Evolutionary conservation across 2,797 vertebrate species (phyloP), one percentile per base, ranked within the genome.

Genomic region (Podarcis lilfordi): DNA sequence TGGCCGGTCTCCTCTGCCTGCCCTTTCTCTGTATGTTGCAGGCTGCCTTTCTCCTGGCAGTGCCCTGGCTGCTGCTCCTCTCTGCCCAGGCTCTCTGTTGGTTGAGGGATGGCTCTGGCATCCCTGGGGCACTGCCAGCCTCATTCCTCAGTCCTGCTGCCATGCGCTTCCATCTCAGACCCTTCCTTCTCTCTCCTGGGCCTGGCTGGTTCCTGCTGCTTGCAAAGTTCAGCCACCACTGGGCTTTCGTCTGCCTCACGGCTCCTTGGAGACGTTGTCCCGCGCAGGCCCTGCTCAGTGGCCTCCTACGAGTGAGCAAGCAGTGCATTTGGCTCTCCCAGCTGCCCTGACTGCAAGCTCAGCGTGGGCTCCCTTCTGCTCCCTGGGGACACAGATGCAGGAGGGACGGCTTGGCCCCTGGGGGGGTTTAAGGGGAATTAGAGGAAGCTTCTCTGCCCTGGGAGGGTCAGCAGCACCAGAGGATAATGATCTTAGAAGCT

Each of bases 201-300:
- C n/a, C 1, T 5, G n/a, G n/a, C 15, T 3, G 4, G 45, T 17
- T 55, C n/a, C 45, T 17, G n/a, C 32, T 27, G n/a, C 43, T 13
- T 10, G 13, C n/a, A 17, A 45, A 7, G 11, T 11, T 37, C 17
- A 15, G n/a, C 45, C 7, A 0, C 6, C 0, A 4, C 29, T 23
- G 15, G 23, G 29, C 6, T 6, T n/a, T 10, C 8, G 6, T 10
- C 40, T 25, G 23, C n/a, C 68, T 32, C 21, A 1, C 6, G 82
- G 43, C 64, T 50, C 23, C 7, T 23, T 23, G 29, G 17, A 8
- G 50, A 10, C 23, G 1, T 32, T 32, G n/a, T 13, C 10, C 5
- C 25, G 8, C n/a, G 1, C 17, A 11, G 2, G 40, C 43, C 37
- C 23, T 10, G 3, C 32, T 25, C 5, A 3, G 4, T 21, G 37